Conservation (phyloP, 2,888 invertebrate genomes). For the Cheilosia vulpina region DNA sequence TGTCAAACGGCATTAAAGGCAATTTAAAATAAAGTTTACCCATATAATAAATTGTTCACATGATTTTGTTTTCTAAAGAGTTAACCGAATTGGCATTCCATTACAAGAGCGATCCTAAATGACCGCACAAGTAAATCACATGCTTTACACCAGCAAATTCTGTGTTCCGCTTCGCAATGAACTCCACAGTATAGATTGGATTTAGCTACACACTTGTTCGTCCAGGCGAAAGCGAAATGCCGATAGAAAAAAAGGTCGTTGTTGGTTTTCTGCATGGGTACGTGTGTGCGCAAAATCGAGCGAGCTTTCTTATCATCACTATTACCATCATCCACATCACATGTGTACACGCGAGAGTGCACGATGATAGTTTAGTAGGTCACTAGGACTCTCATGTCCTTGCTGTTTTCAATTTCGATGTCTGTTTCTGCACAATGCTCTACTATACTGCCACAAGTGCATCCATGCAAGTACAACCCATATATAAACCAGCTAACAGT, state of each 20-base stretch:
- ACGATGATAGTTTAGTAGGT: conserved; percentile 80
- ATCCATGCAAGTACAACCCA: conserved; percentile 38
- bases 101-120: conserved; percentile 18
- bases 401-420: conserved; percentile 79
- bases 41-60: too few species aligned
- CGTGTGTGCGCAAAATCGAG: conserved; percentile 15
- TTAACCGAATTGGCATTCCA: neutral
- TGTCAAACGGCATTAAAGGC: too few species aligned
- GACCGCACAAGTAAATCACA: conserved; percentile 33
- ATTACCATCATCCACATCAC: conserved; percentile 46
- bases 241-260: conserved; percentile 36
- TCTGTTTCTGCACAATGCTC: conserved; percentile 76
- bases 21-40: too few species aligned
- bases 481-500: neutral
- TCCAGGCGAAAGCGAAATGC: conserved; percentile 67
- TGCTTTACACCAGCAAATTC: conserved; percentile 1
- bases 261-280: too few species aligned
- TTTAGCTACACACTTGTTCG: conserved; percentile 70
- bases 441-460: conserved; percentile 63
- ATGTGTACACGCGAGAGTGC: conserved; percentile 67
- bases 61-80: conserved; percentile 6
- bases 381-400: conserved; percentile 83
- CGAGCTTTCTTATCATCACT: conserved; percentile 73
- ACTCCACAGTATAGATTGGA: conserved; percentile 52
- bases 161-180: conserved; percentile 21